Conservation (phyloP, 2,888 invertebrate species). For the Blastobasis lacticolella region DNA sequence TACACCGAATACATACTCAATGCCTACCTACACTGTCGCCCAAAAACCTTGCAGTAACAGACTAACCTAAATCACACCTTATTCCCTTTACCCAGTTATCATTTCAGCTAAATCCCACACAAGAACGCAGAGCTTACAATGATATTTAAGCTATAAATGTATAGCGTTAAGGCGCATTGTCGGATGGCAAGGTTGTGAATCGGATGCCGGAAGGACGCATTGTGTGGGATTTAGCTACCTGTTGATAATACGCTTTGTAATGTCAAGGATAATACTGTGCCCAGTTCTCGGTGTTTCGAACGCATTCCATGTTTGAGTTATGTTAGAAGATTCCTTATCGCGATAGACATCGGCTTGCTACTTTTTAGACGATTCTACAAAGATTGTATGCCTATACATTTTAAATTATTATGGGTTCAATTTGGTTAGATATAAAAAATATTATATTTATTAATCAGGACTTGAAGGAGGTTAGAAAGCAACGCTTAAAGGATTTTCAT, state of each 20-base stretch:
- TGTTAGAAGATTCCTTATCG: neutral
- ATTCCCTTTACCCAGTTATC: constrained; percentile 1
- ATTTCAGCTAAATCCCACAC: neutral
- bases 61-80: constrained; percentile 13
- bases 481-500: too few species aligned
- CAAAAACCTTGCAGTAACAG: constrained; percentile 24
- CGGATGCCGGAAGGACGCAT: constrained; percentile 66
- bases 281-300: constrained; percentile 24
- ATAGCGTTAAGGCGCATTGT: constrained; percentile 23
- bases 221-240: constrained; percentile 63
- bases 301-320: constrained; percentile 51
- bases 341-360: too few species aligned
- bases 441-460: too few species aligned
- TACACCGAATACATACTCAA: constrained; percentile 21
- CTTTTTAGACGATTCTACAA: too few species aligned
- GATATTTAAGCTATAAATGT: constrained; percentile 3
- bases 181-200: constrained; percentile 12
- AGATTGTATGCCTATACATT: too few species aligned
- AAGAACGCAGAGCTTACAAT: too few species aligned
- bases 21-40: constrained; percentile 33
- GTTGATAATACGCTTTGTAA: constrained; percentile 62
- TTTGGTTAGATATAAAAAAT: too few species aligned
- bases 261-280: constrained; percentile 49
- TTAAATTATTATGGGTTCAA: too few species aligned
- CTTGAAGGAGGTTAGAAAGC: too few species aligned